Evolutionary conservation across 2,113 vertebrate species (phyloP).

Genomic region (Sisor rabdophorus): DNA sequence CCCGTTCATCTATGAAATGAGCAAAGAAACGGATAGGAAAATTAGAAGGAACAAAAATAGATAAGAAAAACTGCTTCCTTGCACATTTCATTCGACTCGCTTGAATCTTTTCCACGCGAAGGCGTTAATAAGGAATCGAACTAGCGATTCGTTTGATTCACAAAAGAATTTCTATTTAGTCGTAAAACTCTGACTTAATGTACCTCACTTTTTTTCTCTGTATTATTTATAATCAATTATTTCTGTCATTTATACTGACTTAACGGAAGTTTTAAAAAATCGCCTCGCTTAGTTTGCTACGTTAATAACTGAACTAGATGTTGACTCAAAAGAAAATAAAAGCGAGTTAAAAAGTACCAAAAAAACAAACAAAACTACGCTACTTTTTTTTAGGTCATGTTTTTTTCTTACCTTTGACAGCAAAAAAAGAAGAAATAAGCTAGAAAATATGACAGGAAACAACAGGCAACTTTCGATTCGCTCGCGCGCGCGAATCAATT

Average conservation of each 20-base stretch:
- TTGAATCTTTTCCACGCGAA: neutral
- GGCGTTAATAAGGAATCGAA: neutral
- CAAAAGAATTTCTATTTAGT: neutral
- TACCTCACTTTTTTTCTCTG: too few species aligned
- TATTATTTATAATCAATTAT: too few species aligned
- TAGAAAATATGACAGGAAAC: too few species aligned
- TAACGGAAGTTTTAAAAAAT: too few species aligned
- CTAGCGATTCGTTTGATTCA: slow-evolving; percentile 10
- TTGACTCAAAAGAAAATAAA: too few species aligned
- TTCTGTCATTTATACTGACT: too few species aligned
- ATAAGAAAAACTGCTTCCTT: slow-evolving; percentile 42
- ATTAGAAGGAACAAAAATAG: neutral
- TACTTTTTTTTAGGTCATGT: neutral
- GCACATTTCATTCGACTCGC: slow-evolving; percentile 51
- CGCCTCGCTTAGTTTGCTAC: too few species aligned
- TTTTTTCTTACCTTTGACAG: neutral
- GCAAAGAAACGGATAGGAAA: slow-evolving; percentile 1
- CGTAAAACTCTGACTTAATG: too few species aligned
- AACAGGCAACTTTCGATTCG: neutral
- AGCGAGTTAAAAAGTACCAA: neutral
- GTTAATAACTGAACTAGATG: too few species aligned
- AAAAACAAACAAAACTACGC: neutral
- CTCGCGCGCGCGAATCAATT: neutral
- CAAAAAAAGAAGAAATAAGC: too few species aligned
- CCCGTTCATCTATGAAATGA: slow-evolving; percentile 19